Conservation (phyloP, 2,797 vertebrate genomes). For the Oophaga sylvatica region DNA sequence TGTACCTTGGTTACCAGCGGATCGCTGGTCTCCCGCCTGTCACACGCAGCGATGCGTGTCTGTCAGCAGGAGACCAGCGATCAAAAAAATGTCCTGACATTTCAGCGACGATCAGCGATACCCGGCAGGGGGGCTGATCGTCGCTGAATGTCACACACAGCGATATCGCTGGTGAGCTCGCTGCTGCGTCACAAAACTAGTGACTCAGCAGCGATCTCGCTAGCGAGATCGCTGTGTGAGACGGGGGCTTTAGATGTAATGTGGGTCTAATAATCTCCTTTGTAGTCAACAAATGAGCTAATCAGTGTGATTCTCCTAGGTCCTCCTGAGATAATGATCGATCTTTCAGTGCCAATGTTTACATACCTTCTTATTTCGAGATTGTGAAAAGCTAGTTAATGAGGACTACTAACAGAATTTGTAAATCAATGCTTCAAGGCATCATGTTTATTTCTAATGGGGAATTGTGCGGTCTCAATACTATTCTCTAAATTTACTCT, state of each 20-base stretch:
- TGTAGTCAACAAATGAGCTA: constrained; percentile 11
- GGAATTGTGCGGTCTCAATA: background rate
- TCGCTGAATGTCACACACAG: too few relatives aligned
- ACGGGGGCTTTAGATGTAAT: background rate
- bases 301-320: background rate
- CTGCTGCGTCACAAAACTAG: too few relatives aligned
- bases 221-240: too few relatives aligned
- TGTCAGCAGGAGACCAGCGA: too few relatives aligned
- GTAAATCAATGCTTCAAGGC: background rate
- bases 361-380: background rate
- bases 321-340: constrained; percentile 15
- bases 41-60: too few relatives aligned
- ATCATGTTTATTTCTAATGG: background rate
- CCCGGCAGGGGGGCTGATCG: too few relatives aligned
- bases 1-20: too few relatives aligned
- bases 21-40: too few relatives aligned
- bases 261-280: constrained; percentile 16
- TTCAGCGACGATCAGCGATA: too few relatives aligned
- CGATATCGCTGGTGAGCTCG: too few relatives aligned
- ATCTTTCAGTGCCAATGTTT: background rate
- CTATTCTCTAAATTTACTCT: background rate
- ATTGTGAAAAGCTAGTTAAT: background rate
- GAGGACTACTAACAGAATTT: constrained; percentile 5
- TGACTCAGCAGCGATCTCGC: too few relatives aligned
- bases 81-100: too few relatives aligned